Evolutionary conservation across 2,888 invertebrate species (phyloP).

Genomic region (Idaea aversata): DNA sequence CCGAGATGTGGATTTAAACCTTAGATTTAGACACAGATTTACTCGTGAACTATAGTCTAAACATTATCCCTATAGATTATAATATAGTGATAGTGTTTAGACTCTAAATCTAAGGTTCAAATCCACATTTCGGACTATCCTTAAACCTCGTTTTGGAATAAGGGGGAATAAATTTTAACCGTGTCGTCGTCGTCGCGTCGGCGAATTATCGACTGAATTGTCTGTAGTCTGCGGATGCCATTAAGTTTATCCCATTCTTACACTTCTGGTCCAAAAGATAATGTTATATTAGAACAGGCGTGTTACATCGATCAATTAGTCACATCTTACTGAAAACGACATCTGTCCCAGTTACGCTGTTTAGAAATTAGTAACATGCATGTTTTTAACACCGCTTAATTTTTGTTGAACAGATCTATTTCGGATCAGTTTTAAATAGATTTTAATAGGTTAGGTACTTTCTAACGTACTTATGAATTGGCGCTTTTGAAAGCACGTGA

Average conservation of each 20-base stretch:
- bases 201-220: neutral
- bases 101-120: too few relatives aligned
- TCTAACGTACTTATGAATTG: neutral
- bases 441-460: neutral
- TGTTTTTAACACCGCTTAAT: neutral
- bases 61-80: too few relatives aligned
- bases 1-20: too few relatives aligned
- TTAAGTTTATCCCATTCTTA: neutral
- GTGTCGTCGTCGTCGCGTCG: too few relatives aligned
- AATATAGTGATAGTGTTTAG: too few relatives aligned
- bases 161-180: too few relatives aligned
- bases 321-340: neutral
- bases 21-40: too few relatives aligned
- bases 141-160: too few relatives aligned
- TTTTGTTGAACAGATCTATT: neutral
- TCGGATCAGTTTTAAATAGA: neutral
- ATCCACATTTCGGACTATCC: too few relatives aligned
- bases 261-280: slow-evolving; percentile 1
- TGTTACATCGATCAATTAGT: slow-evolving; percentile 5
- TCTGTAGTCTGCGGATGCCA: neutral
- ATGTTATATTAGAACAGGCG: neutral
- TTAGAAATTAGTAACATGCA: neutral
- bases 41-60: too few relatives aligned
- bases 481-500: neutral
- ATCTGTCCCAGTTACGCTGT: slow-evolving; percentile 2